Percentiles rank a stretch among this genome's conserved stretches.
These are phyloP conservation scores for Mola mola DNA, from an alignment of 2,113 vertebrate species.

Conservation along the genomic window DNA sequence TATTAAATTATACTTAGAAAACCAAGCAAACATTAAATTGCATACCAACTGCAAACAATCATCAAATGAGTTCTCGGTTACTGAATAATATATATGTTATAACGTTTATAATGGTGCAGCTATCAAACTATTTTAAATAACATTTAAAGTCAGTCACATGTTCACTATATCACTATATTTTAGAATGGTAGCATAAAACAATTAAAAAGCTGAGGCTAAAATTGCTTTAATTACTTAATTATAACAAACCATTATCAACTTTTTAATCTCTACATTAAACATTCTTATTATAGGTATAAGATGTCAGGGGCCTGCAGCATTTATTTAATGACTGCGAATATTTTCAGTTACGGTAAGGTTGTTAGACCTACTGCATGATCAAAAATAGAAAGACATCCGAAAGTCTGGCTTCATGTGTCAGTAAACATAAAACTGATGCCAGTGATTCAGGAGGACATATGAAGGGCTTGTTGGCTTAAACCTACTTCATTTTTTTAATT, in stretches of 20 bases:
- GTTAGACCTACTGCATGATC: slow-evolving; percentile 3
- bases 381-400: slow-evolving; percentile 46
- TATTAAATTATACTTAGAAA: too few species aligned
- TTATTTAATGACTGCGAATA: slow-evolving; percentile 47
- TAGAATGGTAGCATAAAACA: not conserved
- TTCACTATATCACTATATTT: not conserved
- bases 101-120: too few species aligned
- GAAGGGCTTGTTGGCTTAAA: slow-evolving; percentile 3
- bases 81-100: too few species aligned
- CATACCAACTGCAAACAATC: too few species aligned
- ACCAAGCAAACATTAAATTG: too few species aligned
- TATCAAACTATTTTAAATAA: too few species aligned
- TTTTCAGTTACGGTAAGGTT: slow-evolving; percentile 32
- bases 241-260: slow-evolving; percentile 11
- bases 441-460: slow-evolving; percentile 16
- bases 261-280: slow-evolving; percentile 5
- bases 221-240: not conserved
- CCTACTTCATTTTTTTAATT: too few species aligned
- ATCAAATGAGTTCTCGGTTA: too few species aligned
- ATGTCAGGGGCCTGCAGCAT: slow-evolving; percentile 12
- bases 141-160: too few species aligned
- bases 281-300: slow-evolving; percentile 34
- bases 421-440: slow-evolving; percentile 18
- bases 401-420: slow-evolving; percentile 26
- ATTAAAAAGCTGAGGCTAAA: not conserved